These are phyloP conservation scores for Lasioglossum lativentre DNA, from an alignment of 2,888 invertebrate species.

Conservation along the genomic window DNA sequence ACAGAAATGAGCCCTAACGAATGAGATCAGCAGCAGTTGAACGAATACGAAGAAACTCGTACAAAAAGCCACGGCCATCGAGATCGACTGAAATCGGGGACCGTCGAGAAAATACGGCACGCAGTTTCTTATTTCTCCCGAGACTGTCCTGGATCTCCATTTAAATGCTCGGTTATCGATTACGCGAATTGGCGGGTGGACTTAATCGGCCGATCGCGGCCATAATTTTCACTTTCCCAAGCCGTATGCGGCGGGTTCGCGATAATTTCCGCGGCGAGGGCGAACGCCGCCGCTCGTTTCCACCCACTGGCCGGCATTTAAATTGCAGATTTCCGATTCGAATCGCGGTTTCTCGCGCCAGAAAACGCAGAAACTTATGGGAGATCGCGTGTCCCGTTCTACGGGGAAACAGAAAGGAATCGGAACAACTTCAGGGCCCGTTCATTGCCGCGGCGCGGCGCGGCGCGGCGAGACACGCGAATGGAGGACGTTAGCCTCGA, in stretches of 20 bases:
- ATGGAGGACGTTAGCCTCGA: neutral
- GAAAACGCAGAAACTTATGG: neutral
- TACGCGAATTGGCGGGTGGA: neutral
- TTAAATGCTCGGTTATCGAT: neutral
- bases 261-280: neutral
- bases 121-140: neutral
- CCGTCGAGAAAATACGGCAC: neutral
- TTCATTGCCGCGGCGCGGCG: conserved; percentile 17
- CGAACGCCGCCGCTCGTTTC: neutral
- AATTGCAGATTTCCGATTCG: conserved; percentile 14
- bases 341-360: neutral
- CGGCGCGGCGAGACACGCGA: conserved; percentile 28
- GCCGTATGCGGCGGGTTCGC: neutral
- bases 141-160: neutral
- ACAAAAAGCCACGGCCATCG: neutral
- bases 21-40: neutral
- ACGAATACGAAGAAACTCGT: neutral
- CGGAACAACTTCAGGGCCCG: neutral
- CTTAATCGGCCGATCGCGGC: neutral
- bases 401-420: neutral
- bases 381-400: conserved; percentile 1
- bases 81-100: neutral
- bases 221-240: conserved; percentile 8
- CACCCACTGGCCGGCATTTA: neutral
- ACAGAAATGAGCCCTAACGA: neutral